Percentiles rank a stretch among this genome's conserved stretches.
These are phyloP conservation scores for Aphaenogaster ashmeadi DNA, from an alignment of 1,140 invertebrate species.

Conservation along the genomic window DNA sequence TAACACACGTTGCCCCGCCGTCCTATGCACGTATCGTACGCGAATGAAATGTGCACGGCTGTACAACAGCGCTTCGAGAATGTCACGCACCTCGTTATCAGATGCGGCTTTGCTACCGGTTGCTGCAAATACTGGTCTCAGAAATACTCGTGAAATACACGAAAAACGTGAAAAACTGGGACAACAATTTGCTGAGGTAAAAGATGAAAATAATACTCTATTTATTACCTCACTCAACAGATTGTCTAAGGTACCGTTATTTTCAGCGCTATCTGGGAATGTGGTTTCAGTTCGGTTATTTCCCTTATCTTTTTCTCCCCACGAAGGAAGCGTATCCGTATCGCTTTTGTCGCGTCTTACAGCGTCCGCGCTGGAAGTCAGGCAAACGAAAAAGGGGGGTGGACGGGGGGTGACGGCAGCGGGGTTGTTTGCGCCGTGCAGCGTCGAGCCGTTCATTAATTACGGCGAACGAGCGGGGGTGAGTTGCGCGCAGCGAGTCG, in stretches of 20 bases:
- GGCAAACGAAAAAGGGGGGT: conserved; percentile 17
- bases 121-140: conserved; percentile 4
- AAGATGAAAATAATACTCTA: not conserved
- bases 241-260: not conserved
- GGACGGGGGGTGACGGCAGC: conserved; percentile 20
- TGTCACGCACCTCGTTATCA: conserved; percentile 69
- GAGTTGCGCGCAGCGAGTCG: conserved; percentile 46
- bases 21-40: not conserved
- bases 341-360: conserved; percentile 26
- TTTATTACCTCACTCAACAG: not conserved
- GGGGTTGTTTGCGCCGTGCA: conserved; percentile 64
- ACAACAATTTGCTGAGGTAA: not conserved
- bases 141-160: not conserved
- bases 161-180: not conserved
- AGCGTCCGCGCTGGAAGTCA: not conserved
- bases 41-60: conserved; percentile 49
- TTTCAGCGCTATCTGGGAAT: not conserved
- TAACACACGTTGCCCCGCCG: not conserved
- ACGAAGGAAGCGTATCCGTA: not conserved
- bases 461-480: conserved; percentile 63
- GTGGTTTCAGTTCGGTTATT: not conserved
- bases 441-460: conserved; percentile 70
- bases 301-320: not conserved
- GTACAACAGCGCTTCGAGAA: conserved; percentile 56
- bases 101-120: conserved; percentile 36